phyloP scores from a whole-genome alignment of 2,888 invertebrate genomes.

The Pachliopta kotzebuea region DNA sequence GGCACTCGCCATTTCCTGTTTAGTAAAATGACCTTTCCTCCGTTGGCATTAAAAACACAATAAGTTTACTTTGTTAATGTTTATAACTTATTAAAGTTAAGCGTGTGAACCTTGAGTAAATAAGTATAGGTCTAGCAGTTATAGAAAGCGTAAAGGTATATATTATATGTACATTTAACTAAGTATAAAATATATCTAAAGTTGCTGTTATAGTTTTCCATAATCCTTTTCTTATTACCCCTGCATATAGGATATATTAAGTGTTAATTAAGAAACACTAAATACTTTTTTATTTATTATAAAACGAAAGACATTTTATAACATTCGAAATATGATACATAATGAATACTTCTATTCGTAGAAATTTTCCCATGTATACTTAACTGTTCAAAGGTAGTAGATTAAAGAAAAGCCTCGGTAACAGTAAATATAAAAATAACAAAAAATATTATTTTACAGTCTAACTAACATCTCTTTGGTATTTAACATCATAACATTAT shows the following conservation, averaged over 20 bases:
- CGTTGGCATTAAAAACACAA: slow-evolving; percentile 18
- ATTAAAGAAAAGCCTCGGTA: too few relatives aligned
- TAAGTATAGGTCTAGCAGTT: background rate
- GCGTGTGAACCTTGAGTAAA: slow-evolving; percentile 2
- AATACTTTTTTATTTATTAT: too few relatives aligned
- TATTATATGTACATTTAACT: background rate
- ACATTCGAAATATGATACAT: too few relatives aligned
- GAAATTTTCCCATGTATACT: too few relatives aligned
- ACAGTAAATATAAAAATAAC: too few relatives aligned
- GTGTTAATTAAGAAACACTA: background rate
- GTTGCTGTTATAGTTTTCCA: background rate
- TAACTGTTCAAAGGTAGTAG: too few relatives aligned
- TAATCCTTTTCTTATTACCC: background rate
- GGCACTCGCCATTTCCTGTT: slow-evolving; percentile 27
- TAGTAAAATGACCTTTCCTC: slow-evolving; percentile 28
- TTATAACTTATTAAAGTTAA: slow-evolving; percentile 11
- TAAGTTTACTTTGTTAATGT: slow-evolving; percentile 20
- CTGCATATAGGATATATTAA: too few relatives aligned
- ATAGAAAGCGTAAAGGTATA: background rate
- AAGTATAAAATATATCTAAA: background rate
- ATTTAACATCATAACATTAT: too few relatives aligned
- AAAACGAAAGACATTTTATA: too few relatives aligned
- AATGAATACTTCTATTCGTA: too few relatives aligned
- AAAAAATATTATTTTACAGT: too few relatives aligned
- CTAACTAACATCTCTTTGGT: too few relatives aligned